Evolutionary conservation across 2,113 vertebrate species (phyloP).

Genomic region (Syngnathus typhle): DNA sequence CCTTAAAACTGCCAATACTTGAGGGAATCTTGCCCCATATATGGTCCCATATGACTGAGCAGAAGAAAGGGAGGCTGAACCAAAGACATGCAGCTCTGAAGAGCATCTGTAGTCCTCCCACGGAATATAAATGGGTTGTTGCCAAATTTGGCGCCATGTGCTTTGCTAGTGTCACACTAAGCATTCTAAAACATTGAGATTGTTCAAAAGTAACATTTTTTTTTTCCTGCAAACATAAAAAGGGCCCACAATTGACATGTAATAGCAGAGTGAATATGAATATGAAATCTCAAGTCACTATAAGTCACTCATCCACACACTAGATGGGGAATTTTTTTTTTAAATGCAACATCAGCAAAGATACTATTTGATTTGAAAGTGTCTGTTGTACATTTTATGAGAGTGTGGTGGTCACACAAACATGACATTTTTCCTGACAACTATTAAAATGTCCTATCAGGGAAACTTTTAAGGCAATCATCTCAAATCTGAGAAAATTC

Average conservation of each 20-base stretch:
- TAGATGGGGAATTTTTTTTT: neutral
- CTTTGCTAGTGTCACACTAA: slow-evolving; percentile 9
- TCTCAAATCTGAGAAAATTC: slow-evolving; percentile 28
- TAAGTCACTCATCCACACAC: neutral
- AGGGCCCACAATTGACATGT: neutral
- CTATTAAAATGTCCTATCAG: neutral
- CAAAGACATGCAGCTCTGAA: slow-evolving; percentile 31
- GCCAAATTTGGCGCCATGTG: slow-evolving; percentile 35
- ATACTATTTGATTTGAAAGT: neutral
- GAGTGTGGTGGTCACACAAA: neutral
- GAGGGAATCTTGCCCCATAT: slow-evolving; percentile 59
- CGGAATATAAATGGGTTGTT: slow-evolving; percentile 56
- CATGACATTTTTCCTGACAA: neutral
- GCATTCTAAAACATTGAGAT: slow-evolving; percentile 13
- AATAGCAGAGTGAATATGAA: neutral
- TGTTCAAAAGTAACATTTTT: slow-evolving; percentile 16
- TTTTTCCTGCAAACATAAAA: too few relatives aligned
- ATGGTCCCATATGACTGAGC: slow-evolving; percentile 62
- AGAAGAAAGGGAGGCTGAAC: slow-evolving; percentile 42
- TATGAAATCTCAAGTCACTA: neutral
- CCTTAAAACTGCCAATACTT: slow-evolving; percentile 63
- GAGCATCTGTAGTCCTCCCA: slow-evolving; percentile 38
- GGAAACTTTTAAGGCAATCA: neutral
- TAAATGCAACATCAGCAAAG: neutral
- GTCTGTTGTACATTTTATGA: neutral